Evolutionary conservation across 2,888 invertebrate species (phyloP), one percentile per base, ranked within the genome.

Genomic region (Leptura quadrifasciata): DNA sequence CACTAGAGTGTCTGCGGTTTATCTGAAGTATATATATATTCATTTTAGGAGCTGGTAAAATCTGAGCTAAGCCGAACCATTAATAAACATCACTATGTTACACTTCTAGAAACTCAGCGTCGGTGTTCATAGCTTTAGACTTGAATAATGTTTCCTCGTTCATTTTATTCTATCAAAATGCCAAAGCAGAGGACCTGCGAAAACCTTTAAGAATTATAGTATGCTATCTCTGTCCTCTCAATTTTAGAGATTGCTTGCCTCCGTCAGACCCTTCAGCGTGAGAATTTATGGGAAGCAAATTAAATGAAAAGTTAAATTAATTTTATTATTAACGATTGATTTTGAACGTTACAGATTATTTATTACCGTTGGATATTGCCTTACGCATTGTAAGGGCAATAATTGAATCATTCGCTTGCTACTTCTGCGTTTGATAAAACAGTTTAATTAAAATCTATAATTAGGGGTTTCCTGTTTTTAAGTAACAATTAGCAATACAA

Each of bases 51-150:
- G 65, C 15, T 27, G 52, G 21, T 54, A 67, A 67, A 67, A 67
- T 67, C 65, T 52, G 52, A 24, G 65, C 65, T 24, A 52, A 24
- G 54, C 52, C 52, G 24, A n/a, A 10, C 54, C 65, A 67, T 67
- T 67, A 67, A 67, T 67, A 67, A 67, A 67, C 54, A 52, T 67
- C 65, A 54, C 54, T n/a, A 27, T 15, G 24, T n/a, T 27, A 35
- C 47, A 20, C 64, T 47, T 47, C 47, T 65, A 18, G 18, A 18
- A 15, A 47, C n/a, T 18, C 35, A 18, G 20, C 12, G 0, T 60
- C 60, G 24, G 27, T 47, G 64, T 65, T 24, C 65, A 54, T 54
- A n/a, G 52, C 65, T 54, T 15, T 67, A 6, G 65, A 21, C 65
- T 20, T 67, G 65, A 67, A 17, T 52, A 67, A 67, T 67, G 65